Evolutionary conservation across 2,797 vertebrate species (phyloP), one percentile per base, ranked within the genome.

Genomic region (Nothura maculosa): DNA sequence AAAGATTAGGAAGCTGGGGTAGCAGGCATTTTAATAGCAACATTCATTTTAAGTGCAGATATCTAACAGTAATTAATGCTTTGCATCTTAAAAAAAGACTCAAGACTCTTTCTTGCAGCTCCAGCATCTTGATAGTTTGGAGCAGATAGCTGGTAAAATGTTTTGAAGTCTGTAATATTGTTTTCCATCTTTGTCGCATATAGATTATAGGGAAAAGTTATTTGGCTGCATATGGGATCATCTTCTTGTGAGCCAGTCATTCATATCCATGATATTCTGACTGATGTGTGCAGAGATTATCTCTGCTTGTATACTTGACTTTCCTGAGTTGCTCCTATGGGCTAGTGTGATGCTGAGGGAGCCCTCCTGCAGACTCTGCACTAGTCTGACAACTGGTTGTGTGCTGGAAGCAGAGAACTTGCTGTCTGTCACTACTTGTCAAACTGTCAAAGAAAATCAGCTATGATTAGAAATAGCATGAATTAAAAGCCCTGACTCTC

Each of bases 331-430:
- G 7, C 10, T 9, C 32, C 25, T 3, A 19, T 42, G 20, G 8
- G 34, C 28, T 27, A 55, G 14, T 7, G 5, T 27, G 40, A 27
- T 12, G n/a, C 16, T 48, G 5, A 11, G 10, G 43, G 2, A n/a
- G 38, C 27, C 34, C 6, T 81, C 6, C 9, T 13, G 17, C 17
- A 18, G 5, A 15, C 21, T 30, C 6, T 38, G 52, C 15, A 54
- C 27, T 58, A 13, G n/a, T 36, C 14, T 11, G 21, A 3, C 34
- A 20, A 3, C 25, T 89, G 5, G 0, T 34, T 3, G 0, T 38
- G 15, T 58, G 24, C 45, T 62, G 34, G 12, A 68, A 63, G 48
- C 12, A 10, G 48, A 80, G 27, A 80, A 43, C 28, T 67, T 1
- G 1, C 9, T 54, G 6, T 25, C 19, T 54, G 36, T 58, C 60